phyloP scores from a whole-genome alignment of 1,140 invertebrate species.

The Drosophila pallidifrons region DNA sequence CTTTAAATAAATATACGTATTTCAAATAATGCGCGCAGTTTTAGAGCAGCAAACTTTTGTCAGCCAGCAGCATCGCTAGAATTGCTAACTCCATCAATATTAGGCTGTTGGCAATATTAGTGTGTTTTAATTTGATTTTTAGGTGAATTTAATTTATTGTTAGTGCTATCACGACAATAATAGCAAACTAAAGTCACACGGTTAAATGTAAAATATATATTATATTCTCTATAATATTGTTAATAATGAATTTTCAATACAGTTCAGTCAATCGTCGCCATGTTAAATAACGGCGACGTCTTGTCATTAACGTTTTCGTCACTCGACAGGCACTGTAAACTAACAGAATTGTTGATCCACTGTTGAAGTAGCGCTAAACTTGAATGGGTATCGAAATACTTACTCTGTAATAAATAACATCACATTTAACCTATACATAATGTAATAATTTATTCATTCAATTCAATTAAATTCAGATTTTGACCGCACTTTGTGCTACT shows the following conservation, averaged over 20 bases:
- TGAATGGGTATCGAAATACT: no score
- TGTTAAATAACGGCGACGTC: not conserved
- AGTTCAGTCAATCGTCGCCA: not conserved
- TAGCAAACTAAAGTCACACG: no score
- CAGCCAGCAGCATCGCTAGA: not conserved
- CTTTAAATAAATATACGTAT: not conserved
- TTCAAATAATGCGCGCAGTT: slow-evolving; percentile 1
- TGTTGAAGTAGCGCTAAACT: no score
- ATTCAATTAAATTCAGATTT: slow-evolving; percentile 27
- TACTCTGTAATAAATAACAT: not conserved
- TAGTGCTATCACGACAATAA: no score
- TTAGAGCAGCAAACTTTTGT: slow-evolving; percentile 21
- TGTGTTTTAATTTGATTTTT: no score
- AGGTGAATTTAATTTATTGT: no score
- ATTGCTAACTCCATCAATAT: slow-evolving; percentile 21
- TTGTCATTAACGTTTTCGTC: not conserved
- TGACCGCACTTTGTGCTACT: slow-evolving; percentile 41
- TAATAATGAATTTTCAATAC: no score
- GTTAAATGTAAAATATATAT: no score
- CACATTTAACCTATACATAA: slow-evolving; percentile 7
- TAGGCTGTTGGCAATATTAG: no score
- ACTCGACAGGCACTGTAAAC: not conserved
- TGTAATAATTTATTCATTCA: slow-evolving; percentile 53
- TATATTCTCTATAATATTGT: no score
- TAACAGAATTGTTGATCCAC: not conserved